phyloP scores from a whole-genome alignment of 2,888 invertebrate species.

The Megaustenia siamemsis region DNA sequence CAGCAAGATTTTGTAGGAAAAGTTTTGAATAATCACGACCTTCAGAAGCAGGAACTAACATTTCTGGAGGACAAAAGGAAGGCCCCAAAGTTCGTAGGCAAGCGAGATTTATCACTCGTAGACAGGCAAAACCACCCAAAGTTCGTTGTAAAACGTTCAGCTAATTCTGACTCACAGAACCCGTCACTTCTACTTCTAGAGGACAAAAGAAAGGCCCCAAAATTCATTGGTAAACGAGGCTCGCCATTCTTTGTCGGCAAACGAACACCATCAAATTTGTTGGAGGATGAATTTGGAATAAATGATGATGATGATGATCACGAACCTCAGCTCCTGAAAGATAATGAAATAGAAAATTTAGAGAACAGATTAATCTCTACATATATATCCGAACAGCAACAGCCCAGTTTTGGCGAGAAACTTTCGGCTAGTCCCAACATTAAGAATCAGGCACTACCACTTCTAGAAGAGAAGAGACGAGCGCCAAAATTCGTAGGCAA shows the following conservation, averaged over 20 bases:
- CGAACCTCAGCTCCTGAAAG: no score
- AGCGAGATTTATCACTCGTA: background rate
- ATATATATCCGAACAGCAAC: no score
- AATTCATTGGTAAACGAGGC: background rate
- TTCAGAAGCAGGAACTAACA: background rate
- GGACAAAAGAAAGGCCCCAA: background rate
- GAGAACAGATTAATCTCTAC: no score
- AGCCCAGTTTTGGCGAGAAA: slow-evolving; percentile 10
- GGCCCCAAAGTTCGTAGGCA: slow-evolving; percentile 36
- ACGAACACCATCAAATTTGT: no score
- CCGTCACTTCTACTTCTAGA: background rate
- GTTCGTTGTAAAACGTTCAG: no score
- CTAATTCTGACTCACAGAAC: no score
- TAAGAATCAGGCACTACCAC: background rate
- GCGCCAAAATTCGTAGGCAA: slow-evolving; percentile 37
- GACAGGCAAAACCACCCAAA: background rate
- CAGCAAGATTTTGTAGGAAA: slow-evolving; percentile 12
- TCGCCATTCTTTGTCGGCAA: slow-evolving; percentile 21
- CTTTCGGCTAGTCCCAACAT: background rate
- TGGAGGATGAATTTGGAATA: no score
- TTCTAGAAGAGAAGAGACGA: background rate
- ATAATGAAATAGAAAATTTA: no score
- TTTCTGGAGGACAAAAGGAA: background rate
- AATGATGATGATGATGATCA: no score
- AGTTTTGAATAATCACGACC: background rate